A percentile compares a stretch with the other conserved stretches of the same genome.
These are phyloP conservation scores for Scartelaos histophorus DNA, from an alignment of 2,113 vertebrate genomes.

Conservation along the genomic window DNA sequence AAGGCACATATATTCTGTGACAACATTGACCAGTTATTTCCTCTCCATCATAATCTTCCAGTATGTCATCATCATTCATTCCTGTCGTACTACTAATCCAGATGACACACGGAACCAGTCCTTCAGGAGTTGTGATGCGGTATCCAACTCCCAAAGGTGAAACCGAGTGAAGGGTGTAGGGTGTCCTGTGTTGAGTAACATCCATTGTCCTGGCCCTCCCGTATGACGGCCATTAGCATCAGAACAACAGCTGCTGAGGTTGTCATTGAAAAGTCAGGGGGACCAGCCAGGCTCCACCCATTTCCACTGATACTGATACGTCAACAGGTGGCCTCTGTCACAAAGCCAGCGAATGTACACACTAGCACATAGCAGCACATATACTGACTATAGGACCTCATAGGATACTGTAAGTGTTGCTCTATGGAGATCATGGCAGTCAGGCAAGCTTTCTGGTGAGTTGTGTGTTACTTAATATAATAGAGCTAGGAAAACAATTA, in stretches of 20 bases:
- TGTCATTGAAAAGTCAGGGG: constrained; percentile 31
- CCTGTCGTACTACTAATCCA: not conserved
- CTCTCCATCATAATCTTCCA: not conserved
- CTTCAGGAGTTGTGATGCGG: constrained; percentile 32
- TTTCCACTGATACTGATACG: constrained; percentile 41
- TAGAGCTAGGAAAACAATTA: too few species aligned
- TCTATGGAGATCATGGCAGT: constrained; percentile 40
- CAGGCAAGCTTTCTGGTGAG: constrained; percentile 47
- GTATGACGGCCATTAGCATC: constrained; percentile 42
- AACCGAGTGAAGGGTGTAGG: constrained; percentile 35
- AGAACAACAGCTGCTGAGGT: constrained; percentile 35
- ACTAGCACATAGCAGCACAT: constrained; percentile 9
- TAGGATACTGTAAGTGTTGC: not conserved
- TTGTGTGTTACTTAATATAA: not conserved
- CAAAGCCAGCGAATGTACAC: not conserved
- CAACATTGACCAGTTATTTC: not conserved
- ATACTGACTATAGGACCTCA: not conserved
- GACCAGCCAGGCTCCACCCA: constrained; percentile 62
- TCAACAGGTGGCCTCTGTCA: constrained; percentile 52
- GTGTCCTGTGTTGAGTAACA: constrained; percentile 43
- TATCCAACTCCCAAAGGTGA: constrained; percentile 36
- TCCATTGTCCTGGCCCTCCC: constrained; percentile 28
- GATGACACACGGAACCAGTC: constrained; percentile 46
- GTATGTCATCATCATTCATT: constrained; percentile 12
- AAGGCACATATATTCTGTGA: not conserved